Conservation (phyloP, 2,797 vertebrate genomes). For the Sarcophilus harrisii region DNA sequence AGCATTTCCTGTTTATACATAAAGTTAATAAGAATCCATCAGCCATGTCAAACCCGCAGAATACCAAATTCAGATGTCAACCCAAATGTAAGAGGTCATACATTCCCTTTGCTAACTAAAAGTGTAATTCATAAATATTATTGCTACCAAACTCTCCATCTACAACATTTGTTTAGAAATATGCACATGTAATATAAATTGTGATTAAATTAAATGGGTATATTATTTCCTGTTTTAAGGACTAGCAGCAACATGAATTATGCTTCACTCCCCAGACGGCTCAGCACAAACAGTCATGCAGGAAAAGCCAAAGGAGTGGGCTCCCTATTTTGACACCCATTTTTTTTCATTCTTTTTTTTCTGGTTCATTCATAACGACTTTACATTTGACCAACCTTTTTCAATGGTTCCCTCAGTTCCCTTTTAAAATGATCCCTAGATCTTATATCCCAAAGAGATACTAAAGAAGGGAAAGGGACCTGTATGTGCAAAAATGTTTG, state of each 20-base stretch:
- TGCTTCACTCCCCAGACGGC: constrained; percentile 85
- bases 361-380: constrained; percentile 80
- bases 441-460: neutral
- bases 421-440: constrained; percentile 75
- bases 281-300: constrained; percentile 81
- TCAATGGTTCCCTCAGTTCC: constrained; percentile 68
- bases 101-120: constrained; percentile 92
- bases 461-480: too few species aligned
- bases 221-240: constrained; percentile 92
- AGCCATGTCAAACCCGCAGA: constrained; percentile 87
- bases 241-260: constrained; percentile 88
- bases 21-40: constrained; percentile 90
- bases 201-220: constrained; percentile 90
- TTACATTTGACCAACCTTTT: constrained; percentile 68
- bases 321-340: constrained; percentile 67
- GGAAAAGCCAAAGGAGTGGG: constrained; percentile 73
- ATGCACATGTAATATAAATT: constrained; percentile 91
- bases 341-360: constrained; percentile 16
- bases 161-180: constrained; percentile 91
- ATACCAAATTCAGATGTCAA: constrained; percentile 90
- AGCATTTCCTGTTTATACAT: constrained; percentile 92
- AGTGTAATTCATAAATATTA: constrained; percentile 93
- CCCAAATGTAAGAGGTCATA: constrained; percentile 91
- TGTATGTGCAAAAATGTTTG: too few species aligned
- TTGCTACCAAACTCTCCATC: constrained; percentile 90